These are phyloP conservation scores for Pseudanteris insignis DNA, from an alignment of 2,888 invertebrate species.

Conservation along the genomic window DNA sequence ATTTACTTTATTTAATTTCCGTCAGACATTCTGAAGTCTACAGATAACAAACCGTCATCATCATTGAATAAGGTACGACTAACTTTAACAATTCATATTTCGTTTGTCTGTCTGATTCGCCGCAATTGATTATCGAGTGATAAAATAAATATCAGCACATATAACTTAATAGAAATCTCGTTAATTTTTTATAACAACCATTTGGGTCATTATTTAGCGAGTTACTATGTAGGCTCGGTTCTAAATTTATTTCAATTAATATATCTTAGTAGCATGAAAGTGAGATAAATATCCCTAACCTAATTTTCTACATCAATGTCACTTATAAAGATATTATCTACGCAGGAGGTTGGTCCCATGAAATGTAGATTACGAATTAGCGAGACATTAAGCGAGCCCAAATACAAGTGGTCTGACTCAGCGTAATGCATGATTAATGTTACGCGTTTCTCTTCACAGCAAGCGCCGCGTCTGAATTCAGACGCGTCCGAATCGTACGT, in stretches of 20 bases:
- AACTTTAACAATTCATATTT: too few relatives aligned
- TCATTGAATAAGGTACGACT: too few relatives aligned
- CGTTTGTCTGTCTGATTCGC: too few relatives aligned
- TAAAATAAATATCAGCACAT: too few relatives aligned
- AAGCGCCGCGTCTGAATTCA: too few relatives aligned
- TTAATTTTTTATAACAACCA: too few relatives aligned
- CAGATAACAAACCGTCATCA: constrained; percentile 25
- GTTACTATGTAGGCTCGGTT: too few relatives aligned
- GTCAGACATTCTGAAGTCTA: constrained; percentile 18
- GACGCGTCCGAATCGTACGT: constrained; percentile 13
- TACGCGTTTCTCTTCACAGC: constrained; percentile 11
- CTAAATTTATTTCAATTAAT: constrained; percentile 2
- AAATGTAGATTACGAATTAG: constrained; percentile 35
- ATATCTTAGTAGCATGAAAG: too few relatives aligned
- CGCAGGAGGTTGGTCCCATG: constrained; percentile 25
- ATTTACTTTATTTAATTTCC: constrained; percentile 17
- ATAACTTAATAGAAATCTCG: too few relatives aligned
- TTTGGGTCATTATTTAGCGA: too few relatives aligned
- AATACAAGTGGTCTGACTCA: constrained; percentile 37
- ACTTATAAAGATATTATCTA: constrained; percentile 39
- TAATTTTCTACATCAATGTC: constrained; percentile 34
- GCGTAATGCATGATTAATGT: constrained; percentile 33
- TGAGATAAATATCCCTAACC: constrained; percentile 23
- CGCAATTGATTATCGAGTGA: too few relatives aligned
- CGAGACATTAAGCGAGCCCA: constrained; percentile 30